Evolutionary conservation across 2,113 vertebrate species (phyloP).

Genomic region (Grantiella picta): DNA sequence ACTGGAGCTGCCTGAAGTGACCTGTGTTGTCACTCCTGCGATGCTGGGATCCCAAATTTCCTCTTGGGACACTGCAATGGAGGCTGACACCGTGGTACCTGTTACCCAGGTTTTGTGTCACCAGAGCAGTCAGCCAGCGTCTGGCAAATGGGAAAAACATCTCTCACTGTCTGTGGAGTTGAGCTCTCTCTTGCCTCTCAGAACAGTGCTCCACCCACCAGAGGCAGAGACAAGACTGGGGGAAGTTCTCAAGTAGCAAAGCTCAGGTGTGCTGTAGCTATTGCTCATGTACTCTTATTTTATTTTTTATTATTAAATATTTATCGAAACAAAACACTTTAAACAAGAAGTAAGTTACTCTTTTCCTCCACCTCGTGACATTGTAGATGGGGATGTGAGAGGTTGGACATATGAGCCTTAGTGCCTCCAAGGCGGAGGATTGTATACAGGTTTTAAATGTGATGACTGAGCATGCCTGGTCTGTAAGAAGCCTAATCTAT

Average conservation of each 20-base stretch:
- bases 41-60: background rate
- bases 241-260: background rate
- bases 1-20: background rate
- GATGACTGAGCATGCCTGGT: background rate
- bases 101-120: fast-evolving
- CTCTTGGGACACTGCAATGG: background rate
- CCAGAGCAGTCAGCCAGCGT: background rate
- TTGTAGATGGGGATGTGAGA: background rate
- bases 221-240: background rate
- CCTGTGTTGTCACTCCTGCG: background rate
- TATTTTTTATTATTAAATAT: background rate
- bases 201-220: background rate
- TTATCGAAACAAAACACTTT: background rate
- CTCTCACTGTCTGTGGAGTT: background rate
- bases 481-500: background rate
- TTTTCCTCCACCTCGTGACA: background rate
- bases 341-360: background rate
- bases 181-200: background rate
- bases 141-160: background rate
- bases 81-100: fast-evolving
- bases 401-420: background rate
- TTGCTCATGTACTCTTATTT: background rate
- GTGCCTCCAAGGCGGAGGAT: background rate
- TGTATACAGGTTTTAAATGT: background rate
- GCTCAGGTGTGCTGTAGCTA: background rate